phyloP scores from a whole-genome alignment of 37 sponge, comb jelly and placozoan genomes.

The Agelas oroides region DNA sequence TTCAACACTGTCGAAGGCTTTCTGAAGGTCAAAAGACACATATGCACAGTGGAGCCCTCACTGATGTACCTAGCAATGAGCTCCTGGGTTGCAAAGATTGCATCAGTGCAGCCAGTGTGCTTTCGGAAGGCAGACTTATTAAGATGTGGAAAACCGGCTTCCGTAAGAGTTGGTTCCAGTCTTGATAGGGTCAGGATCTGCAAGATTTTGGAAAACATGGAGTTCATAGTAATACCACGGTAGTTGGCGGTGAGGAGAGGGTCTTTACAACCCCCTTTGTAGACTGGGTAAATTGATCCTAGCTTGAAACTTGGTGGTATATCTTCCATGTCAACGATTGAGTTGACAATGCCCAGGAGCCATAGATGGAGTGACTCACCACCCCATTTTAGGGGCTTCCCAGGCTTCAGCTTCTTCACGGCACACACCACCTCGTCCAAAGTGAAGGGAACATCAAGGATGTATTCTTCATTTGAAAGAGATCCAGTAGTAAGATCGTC shows the following conservation, averaged over 20 bases:
- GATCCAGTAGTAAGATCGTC: neutral
- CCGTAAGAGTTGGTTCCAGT: neutral
- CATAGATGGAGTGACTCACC: neutral
- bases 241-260: neutral
- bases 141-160: neutral
- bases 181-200: neutral
- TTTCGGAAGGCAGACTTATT: neutral
- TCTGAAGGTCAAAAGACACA: constrained; percentile 9
- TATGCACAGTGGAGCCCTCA: neutral
- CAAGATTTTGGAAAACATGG: neutral
- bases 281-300: neutral
- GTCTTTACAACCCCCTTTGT: neutral
- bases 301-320: neutral
- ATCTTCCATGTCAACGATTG: neutral
- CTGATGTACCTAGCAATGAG: constrained; percentile 12
- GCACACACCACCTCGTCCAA: neutral
- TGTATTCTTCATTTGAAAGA: neutral
- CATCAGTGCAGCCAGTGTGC: neutral
- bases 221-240: neutral
- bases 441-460: too few species aligned
- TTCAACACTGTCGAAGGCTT: constrained; percentile 9
- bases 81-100: constrained; percentile 12
- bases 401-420: neutral
- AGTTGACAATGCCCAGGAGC: neutral
- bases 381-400: constrained; percentile 1